Percentiles rank a stretch among this genome's conserved stretches.
Conservation (phyloP, 2,797 vertebrate genomes). For the Cercopithecus mitis region DNA sequence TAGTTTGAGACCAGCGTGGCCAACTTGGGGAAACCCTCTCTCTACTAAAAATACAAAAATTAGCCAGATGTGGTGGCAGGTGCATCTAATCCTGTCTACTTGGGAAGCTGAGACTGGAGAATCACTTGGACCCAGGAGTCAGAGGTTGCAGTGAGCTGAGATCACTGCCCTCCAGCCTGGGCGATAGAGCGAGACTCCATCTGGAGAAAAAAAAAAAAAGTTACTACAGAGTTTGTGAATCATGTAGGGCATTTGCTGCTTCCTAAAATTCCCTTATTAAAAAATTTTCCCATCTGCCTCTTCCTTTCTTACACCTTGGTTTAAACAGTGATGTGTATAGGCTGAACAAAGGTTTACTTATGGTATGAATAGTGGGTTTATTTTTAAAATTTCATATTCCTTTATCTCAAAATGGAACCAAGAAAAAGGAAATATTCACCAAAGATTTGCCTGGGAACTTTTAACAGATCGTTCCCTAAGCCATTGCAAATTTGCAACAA, state of each 20-base stretch:
- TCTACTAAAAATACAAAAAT: neutral
- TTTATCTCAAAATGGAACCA: slow-evolving; percentile 15
- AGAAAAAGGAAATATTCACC: neutral
- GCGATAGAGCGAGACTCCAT: neutral
- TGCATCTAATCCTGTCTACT: neutral
- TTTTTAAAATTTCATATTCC: neutral
- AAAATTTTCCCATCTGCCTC: neutral
- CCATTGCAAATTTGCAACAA: neutral
- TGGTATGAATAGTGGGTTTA: neutral
- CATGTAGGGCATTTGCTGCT: neutral
- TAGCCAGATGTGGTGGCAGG: neutral
- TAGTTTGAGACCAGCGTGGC: neutral
- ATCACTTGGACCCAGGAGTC: neutral
- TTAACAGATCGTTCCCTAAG: neutral
- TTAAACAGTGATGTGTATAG: neutral
- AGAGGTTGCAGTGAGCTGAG: neutral
- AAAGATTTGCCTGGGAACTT: neutral
- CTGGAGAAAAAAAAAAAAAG: neutral
- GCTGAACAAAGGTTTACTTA: neutral
- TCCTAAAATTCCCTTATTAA: slow-evolving; percentile 32
- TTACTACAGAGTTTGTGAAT: slow-evolving; percentile 58
- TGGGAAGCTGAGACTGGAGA: neutral
- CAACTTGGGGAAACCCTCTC: neutral
- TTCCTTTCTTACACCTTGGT: neutral
- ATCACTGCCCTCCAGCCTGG: neutral